These are phyloP conservation scores for Dromiciops gliroides DNA, from an alignment of 2,113 vertebrate species.

Conservation along the genomic window DNA sequence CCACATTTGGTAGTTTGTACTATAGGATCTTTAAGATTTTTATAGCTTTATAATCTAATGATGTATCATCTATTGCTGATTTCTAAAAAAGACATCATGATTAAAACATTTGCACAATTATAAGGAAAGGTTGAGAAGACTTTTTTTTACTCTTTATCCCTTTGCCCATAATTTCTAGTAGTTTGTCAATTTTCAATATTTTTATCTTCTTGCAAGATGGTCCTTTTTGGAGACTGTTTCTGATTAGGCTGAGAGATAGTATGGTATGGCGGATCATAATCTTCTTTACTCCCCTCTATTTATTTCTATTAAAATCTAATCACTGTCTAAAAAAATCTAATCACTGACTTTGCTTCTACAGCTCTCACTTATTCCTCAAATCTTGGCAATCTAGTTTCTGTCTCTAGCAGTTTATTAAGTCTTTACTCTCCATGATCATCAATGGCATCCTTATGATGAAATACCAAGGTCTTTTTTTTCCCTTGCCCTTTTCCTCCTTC, in stretches of 20 bases:
- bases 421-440: not conserved
- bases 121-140: not conserved
- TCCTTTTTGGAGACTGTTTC: not conserved
- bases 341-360: not conserved
- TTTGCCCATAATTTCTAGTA: not conserved
- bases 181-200: not conserved
- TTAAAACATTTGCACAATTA: not conserved
- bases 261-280: not conserved
- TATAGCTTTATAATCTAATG: not conserved
- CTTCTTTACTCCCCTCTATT: not conserved
- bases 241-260: not conserved
- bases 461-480: not conserved
- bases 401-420: not conserved
- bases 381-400: not conserved
- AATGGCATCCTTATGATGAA: too few species aligned
- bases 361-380: not conserved
- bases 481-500: too few species aligned
- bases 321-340: too few species aligned
- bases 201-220: not conserved
- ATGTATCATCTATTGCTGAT: not conserved
- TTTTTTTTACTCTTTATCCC: not conserved
- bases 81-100: not conserved
- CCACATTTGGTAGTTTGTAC: not conserved
- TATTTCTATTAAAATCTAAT: not conserved
- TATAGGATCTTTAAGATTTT: not conserved